phyloP scores from a whole-genome alignment of 2,113 vertebrate species.

The Suricata suricatta region DNA sequence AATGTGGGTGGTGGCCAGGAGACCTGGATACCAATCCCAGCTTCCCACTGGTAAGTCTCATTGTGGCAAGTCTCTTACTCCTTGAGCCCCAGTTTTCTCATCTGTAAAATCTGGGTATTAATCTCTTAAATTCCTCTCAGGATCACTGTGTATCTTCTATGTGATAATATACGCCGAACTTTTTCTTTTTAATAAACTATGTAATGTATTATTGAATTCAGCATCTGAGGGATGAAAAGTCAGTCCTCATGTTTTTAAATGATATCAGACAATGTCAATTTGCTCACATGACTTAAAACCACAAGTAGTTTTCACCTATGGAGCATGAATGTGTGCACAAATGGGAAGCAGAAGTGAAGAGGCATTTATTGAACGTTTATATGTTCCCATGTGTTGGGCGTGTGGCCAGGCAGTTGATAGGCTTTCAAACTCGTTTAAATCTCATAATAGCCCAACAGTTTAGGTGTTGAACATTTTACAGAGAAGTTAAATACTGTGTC shows the following conservation, averaged over 20 bases:
- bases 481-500: background rate
- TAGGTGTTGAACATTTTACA: background rate
- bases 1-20: background rate
- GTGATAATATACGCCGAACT: background rate
- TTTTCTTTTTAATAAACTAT: background rate
- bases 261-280: background rate
- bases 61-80: background rate
- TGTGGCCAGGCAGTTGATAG: background rate
- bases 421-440: background rate
- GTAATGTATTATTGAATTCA: background rate
- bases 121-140: background rate
- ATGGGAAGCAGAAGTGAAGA: background rate
- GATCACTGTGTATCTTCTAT: background rate
- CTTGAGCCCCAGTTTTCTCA: background rate
- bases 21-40: background rate
- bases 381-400: background rate
- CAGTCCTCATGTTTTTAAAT: background rate
- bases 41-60: background rate
- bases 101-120: slow-evolving; percentile 5
- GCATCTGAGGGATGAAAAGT: background rate
- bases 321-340: background rate
- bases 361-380: background rate
- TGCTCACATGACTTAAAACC: background rate
- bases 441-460: background rate
- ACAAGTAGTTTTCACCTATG: background rate